These are phyloP conservation scores for Saimiri boliviensis DNA, from an alignment of 2,113 vertebrate species.

Conservation along the genomic window DNA sequence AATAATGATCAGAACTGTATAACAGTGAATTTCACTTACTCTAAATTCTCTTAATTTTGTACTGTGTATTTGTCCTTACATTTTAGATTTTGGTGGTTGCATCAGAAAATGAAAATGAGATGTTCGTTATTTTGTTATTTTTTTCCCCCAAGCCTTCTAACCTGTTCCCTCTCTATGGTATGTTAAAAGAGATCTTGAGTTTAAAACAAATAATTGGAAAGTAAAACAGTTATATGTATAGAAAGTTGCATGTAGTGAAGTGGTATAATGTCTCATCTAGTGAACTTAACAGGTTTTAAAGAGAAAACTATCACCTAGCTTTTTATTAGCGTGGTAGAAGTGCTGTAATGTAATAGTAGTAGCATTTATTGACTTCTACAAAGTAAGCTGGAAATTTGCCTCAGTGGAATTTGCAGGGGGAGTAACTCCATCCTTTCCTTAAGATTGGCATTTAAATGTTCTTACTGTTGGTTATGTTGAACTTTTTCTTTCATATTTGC, in stretches of 20 bases:
- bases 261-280: background rate
- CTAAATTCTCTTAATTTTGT: conserved; percentile 35
- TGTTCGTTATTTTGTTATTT: conserved; percentile 3
- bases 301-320: conserved; percentile 14
- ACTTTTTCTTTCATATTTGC: conserved; percentile 58
- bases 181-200: conserved; percentile 36
- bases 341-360: background rate
- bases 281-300: conserved; percentile 31
- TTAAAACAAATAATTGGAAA: conserved; percentile 59
- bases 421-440: background rate
- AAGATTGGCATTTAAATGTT: conserved; percentile 38
- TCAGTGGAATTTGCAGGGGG: background rate
- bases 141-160: background rate
- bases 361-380: conserved; percentile 46
- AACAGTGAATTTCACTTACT: conserved; percentile 12
- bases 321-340: conserved; percentile 31
- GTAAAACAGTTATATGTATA: background rate
- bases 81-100: conserved; percentile 47
- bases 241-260: conserved; percentile 29
- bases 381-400: conserved; percentile 1
- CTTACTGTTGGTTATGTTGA: conserved; percentile 37
- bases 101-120: conserved; percentile 62
- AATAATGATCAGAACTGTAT: conserved; percentile 30
- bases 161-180: background rate
- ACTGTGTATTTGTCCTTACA: background rate